Conservation (phyloP, 2,113 vertebrate genomes). For the Nesogale talazaci region DNA sequence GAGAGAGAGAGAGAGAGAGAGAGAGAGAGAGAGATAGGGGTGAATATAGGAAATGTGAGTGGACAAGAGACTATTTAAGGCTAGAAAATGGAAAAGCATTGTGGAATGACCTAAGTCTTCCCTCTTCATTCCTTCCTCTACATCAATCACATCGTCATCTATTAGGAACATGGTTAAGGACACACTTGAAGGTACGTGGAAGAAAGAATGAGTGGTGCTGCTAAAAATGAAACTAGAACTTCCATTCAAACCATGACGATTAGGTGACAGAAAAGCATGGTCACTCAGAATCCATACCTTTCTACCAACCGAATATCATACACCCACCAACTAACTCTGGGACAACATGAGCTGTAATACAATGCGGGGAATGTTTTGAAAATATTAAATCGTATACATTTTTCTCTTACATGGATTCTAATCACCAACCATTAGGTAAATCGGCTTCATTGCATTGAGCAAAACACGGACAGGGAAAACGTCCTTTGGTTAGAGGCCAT, state of each 20-base stretch:
- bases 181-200: not conserved
- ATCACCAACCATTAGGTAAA: slow-evolving; percentile 16
- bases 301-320: not conserved
- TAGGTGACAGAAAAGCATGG: not conserved
- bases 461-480: slow-evolving; percentile 10
- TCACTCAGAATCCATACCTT: not conserved
- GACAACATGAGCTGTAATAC: not conserved
- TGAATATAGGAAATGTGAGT: not conserved
- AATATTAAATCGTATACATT: slow-evolving; percentile 35
- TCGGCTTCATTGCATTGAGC: not conserved
- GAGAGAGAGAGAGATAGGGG: too few species aligned
- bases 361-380: not conserved
- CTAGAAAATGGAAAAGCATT: not conserved
- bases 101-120: not conserved
- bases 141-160: not conserved
- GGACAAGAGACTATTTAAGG: not conserved
- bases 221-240: not conserved
- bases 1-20: too few species aligned
- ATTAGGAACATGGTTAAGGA: not conserved
- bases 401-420: slow-evolving; percentile 2
- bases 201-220: not conserved
- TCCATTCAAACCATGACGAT: not conserved
- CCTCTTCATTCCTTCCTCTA: not conserved
- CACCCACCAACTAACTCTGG: not conserved
- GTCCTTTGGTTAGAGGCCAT: not conserved